These are phyloP conservation scores for Paradisaea rubra DNA, from an alignment of 2,113 vertebrate species.

Conservation along the genomic window DNA sequence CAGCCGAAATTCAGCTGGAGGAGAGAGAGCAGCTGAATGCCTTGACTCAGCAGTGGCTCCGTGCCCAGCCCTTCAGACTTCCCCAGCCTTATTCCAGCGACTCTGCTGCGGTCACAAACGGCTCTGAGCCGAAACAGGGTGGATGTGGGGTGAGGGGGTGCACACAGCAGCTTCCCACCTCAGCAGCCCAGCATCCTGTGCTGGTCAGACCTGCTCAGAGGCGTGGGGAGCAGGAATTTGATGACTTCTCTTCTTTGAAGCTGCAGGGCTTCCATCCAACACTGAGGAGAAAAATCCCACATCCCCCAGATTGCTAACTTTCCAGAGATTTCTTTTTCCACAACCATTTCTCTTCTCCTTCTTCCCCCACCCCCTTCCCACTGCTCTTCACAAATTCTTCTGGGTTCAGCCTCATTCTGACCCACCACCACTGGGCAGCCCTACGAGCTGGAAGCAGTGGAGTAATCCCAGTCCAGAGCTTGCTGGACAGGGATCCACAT, in stretches of 20 bases:
- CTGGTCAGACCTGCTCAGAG: neutral
- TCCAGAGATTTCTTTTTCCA: neutral
- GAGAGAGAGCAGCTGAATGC: neutral
- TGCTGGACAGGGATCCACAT: neutral
- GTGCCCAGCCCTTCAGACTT: neutral
- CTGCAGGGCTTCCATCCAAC: neutral
- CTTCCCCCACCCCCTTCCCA: neutral
- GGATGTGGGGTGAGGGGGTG: neutral
- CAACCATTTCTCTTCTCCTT: neutral
- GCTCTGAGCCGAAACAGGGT: neutral
- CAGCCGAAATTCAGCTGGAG: neutral
- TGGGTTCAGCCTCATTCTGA: neutral
- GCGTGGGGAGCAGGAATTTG: neutral
- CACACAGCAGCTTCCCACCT: neutral
- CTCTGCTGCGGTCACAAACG: neutral
- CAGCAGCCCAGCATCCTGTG: neutral
- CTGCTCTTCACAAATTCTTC: neutral
- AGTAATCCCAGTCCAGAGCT: neutral
- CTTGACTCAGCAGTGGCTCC: constrained; percentile 54
- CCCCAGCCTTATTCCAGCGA: neutral
- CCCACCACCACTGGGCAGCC: neutral
- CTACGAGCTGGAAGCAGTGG: neutral
- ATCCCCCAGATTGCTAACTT: neutral
- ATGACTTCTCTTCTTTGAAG: neutral
- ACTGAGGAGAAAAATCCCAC: neutral